Conservation (phyloP, 2,797 vertebrate species). For the Ispidina lecontei region DNA sequence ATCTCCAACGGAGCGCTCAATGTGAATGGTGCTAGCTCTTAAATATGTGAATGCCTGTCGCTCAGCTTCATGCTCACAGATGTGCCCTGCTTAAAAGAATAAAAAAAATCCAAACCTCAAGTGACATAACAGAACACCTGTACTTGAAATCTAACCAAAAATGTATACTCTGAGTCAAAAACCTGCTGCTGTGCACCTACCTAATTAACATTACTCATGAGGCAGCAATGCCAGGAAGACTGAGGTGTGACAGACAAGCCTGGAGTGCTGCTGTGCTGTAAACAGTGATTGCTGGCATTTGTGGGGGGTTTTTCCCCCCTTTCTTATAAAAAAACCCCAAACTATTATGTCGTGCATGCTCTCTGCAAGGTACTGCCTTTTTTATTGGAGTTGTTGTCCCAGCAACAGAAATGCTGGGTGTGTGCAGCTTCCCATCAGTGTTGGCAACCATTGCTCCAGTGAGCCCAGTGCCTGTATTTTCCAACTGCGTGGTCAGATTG, state of each 20-base stretch:
- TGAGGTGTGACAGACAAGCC: not conserved
- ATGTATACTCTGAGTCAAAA: not conserved
- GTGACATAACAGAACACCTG: not conserved
- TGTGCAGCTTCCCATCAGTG: conserved; percentile 25
- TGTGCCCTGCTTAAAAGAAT: not conserved
- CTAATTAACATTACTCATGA: not conserved
- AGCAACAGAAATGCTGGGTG: not conserved
- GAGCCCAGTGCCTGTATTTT: not conserved
- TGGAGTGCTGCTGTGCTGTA: not conserved
- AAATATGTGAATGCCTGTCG: not conserved
- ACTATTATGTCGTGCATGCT: not conserved
- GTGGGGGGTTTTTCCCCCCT: not conserved
- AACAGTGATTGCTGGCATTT: not conserved
- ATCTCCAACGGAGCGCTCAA: rapidly evolving
- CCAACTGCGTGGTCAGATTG: not conserved
- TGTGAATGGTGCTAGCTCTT: not conserved
- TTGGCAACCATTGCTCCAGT: not conserved
- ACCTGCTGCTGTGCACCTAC: not conserved
- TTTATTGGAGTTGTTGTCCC: not conserved
- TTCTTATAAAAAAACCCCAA: conserved; percentile 5
- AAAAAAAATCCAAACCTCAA: not conserved
- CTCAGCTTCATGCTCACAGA: not conserved
- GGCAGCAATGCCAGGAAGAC: not conserved
- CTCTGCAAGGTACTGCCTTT: not conserved
- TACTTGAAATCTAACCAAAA: not conserved